Percentiles rank a stretch among this genome's conserved stretches.
phyloP scores from a whole-genome alignment of 2,888 invertebrate genomes.

The Apamea epomidion region DNA sequence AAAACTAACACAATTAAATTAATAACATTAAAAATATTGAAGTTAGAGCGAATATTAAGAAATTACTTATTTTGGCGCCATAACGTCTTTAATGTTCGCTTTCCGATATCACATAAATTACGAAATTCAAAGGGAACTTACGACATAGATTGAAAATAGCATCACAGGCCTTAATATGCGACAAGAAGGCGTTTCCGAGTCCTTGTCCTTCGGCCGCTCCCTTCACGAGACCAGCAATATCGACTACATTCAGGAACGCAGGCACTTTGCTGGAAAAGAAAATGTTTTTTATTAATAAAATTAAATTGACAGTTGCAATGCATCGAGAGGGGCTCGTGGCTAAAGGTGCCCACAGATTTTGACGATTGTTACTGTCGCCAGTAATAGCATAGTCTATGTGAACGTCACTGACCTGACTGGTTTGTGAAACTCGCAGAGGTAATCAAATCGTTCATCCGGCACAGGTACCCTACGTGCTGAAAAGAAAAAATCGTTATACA shows the following conservation, averaged over 20 bases:
- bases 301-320: not conserved
- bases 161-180: conserved; percentile 99
- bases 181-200: conserved; percentile 99
- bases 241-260: conserved; percentile 98
- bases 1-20: not conserved
- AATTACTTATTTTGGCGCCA: not conserved
- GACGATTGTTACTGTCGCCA: not conserved
- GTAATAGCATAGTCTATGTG: not conserved
- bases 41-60: not conserved
- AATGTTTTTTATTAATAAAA: not conserved
- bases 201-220: conserved; percentile 99
- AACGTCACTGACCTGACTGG: conserved; percentile 94
- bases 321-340: not conserved
- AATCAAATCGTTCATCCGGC: conserved; percentile 98
- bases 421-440: conserved; percentile 97
- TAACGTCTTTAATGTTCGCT: not conserved
- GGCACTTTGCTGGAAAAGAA: conserved; percentile 96
- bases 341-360: not conserved
- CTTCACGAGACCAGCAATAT: conserved; percentile 99
- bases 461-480: conserved; percentile 98
- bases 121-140: conserved; percentile 87
- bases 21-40: not conserved
- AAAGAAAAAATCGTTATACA: conserved; percentile 72
- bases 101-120: not conserved
- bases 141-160: conserved; percentile 99